phyloP scores from a whole-genome alignment of 2,888 invertebrate species.

The Ophioninae sp. region DNA sequence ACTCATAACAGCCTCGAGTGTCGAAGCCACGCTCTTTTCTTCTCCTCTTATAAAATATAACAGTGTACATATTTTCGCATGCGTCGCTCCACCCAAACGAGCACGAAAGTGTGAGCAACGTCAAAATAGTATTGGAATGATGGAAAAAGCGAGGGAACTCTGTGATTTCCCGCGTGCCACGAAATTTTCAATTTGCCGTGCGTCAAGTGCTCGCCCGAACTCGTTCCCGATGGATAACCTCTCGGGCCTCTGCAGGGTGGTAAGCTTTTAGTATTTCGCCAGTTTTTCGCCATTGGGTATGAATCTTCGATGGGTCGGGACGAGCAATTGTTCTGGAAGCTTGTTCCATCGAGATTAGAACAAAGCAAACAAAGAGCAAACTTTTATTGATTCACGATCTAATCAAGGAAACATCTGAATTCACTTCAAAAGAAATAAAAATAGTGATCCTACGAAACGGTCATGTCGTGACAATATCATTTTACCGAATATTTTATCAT shows the following conservation, averaged over 20 bases:
- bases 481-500: not conserved
- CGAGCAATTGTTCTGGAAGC: not conserved
- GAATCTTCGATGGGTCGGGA: not conserved
- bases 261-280: not conserved
- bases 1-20: not conserved
- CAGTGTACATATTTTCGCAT: not conserved
- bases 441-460: not conserved
- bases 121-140: not conserved
- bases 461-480: not conserved
- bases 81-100: not conserved
- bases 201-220: slow-evolving; percentile 34
- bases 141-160: slow-evolving; percentile 5
- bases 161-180: slow-evolving; percentile 30
- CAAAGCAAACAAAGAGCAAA: not conserved
- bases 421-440: not conserved
- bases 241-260: not conserved
- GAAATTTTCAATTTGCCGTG: slow-evolving; percentile 51
- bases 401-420: not conserved
- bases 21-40: not conserved
- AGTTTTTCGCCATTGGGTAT: not conserved
- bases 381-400: not conserved
- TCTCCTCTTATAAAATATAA: slow-evolving; percentile 3
- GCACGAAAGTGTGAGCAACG: not conserved
- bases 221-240: slow-evolving; percentile 10
- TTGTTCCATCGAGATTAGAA: not conserved